These are phyloP conservation scores for Chymomyza caudatula DNA, from an alignment of 2,888 invertebrate species.

Conservation along the genomic window DNA sequence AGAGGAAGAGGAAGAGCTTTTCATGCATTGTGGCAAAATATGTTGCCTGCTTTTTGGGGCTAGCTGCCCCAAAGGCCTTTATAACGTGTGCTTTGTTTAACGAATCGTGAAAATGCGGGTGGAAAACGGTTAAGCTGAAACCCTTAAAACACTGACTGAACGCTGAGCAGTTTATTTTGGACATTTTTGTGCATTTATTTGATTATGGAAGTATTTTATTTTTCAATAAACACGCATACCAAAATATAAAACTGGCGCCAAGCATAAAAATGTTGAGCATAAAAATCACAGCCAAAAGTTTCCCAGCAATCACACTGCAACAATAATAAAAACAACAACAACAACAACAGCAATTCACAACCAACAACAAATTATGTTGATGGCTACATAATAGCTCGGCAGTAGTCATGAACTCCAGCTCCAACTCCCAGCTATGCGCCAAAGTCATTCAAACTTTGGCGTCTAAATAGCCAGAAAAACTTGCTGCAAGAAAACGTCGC, in stretches of 20 bases:
- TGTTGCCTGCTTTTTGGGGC: slow-evolving; percentile 26
- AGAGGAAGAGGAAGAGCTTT: not conserved
- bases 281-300: slow-evolving; percentile 70
- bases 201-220: slow-evolving; percentile 61
- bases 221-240: slow-evolving; percentile 57
- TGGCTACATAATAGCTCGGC: slow-evolving; percentile 63
- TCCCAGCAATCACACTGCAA: slow-evolving; percentile 41
- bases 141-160: slow-evolving; percentile 5
- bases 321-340: slow-evolving; percentile 17
- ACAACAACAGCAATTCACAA: slow-evolving; percentile 9
- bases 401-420: not conserved
- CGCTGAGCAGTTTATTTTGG: slow-evolving; percentile 57
- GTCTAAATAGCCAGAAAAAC: slow-evolving; percentile 49
- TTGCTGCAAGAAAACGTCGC: slow-evolving; percentile 3
- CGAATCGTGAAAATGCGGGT: slow-evolving; percentile 79
- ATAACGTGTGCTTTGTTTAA: slow-evolving; percentile 78
- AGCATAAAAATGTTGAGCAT: slow-evolving; percentile 66
- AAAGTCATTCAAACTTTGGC: slow-evolving; percentile 44
- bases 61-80: slow-evolving; percentile 10
- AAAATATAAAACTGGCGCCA: slow-evolving; percentile 51
- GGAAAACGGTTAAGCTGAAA: slow-evolving; percentile 30
- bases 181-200: slow-evolving; percentile 63
- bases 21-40: slow-evolving; percentile 27
- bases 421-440: not conserved
- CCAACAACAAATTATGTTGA: slow-evolving; percentile 70